Conservation (phyloP, 2,797 vertebrate species). For the Epinephelus awoara region DNA sequence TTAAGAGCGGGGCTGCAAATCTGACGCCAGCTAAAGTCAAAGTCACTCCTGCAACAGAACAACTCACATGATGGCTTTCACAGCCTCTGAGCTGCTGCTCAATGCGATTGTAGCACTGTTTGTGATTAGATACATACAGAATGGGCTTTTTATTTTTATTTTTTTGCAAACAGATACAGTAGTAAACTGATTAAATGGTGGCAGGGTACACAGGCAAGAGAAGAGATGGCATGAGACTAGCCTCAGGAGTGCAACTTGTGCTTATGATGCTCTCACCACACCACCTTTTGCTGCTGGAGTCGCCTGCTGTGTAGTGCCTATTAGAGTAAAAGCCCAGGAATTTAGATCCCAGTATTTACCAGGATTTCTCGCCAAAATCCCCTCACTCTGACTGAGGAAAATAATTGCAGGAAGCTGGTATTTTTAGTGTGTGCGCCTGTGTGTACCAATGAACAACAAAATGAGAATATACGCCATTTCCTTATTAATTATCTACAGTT, state of each 20-base stretch:
- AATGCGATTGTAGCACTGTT: background rate
- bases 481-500: constrained; percentile 3
- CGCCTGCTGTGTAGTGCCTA: constrained; percentile 35
- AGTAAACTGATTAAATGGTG: constrained; percentile 4
- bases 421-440: constrained; percentile 14
- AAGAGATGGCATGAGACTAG: background rate
- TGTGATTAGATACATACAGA: constrained; percentile 2
- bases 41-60: constrained; percentile 39
- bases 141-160: background rate
- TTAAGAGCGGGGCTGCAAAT: constrained; percentile 48
- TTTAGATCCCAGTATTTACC: constrained; percentile 29
- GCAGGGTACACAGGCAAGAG: background rate
- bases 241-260: constrained; percentile 21
- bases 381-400: constrained; percentile 11
- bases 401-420: constrained; percentile 16
- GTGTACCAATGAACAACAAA: constrained; percentile 9
- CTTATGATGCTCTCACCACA: constrained; percentile 11
- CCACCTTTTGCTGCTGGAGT: constrained; percentile 19
- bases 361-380: constrained; percentile 33
- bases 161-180: background rate
- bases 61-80: constrained; percentile 9
- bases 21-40: constrained; percentile 49
- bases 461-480: background rate
- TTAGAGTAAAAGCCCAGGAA: constrained; percentile 29
- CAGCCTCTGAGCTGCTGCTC: background rate